Conservation (phyloP, 2,888 invertebrate species). For the Adelognathus sp. region DNA sequence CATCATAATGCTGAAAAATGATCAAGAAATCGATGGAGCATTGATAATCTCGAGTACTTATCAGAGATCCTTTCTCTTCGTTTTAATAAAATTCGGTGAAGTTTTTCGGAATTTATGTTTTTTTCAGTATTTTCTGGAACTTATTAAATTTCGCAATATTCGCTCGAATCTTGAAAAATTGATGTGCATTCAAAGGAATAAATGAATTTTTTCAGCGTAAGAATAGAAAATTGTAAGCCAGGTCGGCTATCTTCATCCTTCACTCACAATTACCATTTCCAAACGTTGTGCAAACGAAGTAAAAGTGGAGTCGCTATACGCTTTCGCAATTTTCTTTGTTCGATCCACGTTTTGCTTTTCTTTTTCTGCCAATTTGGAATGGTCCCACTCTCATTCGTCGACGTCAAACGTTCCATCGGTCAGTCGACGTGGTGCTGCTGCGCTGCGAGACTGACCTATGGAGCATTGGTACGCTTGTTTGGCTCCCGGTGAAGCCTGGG, state of each 20-base stretch:
- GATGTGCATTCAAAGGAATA: too few species aligned
- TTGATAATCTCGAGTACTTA: too few species aligned
- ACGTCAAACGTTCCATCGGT: constrained; percentile 15
- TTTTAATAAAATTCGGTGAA: too few species aligned
- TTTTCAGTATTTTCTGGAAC: too few species aligned
- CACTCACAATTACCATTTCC: background rate
- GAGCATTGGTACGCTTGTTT: constrained; percentile 24
- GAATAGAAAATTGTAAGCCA: background rate
- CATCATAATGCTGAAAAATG: too few species aligned
- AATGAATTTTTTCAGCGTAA: too few species aligned
- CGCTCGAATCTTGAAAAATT: too few species aligned
- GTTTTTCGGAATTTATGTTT: too few species aligned
- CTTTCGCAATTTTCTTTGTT: background rate
- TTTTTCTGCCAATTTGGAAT: background rate
- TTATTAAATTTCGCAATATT: too few species aligned
- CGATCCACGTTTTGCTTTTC: background rate
- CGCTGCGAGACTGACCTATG: background rate
- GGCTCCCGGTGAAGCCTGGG: constrained; percentile 12
- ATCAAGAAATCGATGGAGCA: too few species aligned
- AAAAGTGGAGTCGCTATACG: background rate
- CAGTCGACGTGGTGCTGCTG: background rate
- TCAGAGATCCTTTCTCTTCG: too few species aligned
- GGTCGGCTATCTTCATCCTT: background rate
- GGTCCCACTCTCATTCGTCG: constrained; percentile 3
- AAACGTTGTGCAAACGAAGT: background rate